These are phyloP conservation scores for Orthonychiurus folsomi DNA, from an alignment of 2,888 invertebrate genomes.

Conservation along the genomic window DNA sequence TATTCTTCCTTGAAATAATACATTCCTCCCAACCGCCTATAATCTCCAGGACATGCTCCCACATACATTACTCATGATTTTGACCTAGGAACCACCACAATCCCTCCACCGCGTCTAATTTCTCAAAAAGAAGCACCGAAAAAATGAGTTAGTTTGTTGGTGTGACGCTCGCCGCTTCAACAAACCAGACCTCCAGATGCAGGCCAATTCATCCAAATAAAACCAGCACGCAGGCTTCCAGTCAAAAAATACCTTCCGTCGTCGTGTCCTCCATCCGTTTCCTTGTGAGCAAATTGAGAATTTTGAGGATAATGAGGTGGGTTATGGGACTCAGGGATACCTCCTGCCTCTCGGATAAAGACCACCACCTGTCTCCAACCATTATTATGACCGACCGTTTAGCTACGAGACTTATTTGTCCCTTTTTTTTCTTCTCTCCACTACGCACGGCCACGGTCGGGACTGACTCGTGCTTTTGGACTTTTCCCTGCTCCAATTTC, in stretches of 20 bases:
- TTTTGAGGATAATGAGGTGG: neutral
- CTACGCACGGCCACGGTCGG: no score
- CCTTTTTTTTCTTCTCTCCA: neutral
- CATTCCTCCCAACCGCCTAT: neutral
- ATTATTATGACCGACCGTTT: constrained; percentile 6
- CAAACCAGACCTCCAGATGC: no score
- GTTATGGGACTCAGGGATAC: neutral
- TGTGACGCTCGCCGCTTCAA: neutral
- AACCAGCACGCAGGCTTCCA: neutral
- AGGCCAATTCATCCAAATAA: neutral
- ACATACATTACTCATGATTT: constrained; percentile 5
- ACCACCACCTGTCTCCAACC: constrained; percentile 9
- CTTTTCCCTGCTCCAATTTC: constrained; percentile 1
- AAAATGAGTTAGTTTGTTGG: no score
- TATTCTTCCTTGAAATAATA: constrained; percentile 2
- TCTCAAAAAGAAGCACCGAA: constrained; percentile 5
- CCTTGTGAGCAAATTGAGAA: neutral
- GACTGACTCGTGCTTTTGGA: constrained; percentile 6
- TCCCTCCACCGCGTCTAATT: neutral
- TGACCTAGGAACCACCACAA: constrained; percentile 5
- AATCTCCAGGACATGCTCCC: neutral
- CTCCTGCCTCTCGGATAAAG: neutral
- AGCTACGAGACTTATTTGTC: constrained; percentile 5
- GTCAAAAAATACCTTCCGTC: neutral
- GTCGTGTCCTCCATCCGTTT: neutral